Base-by-base conservation (phyloP, 2,797 vertebrate species). In the Helarctos malayanus region DNA sequence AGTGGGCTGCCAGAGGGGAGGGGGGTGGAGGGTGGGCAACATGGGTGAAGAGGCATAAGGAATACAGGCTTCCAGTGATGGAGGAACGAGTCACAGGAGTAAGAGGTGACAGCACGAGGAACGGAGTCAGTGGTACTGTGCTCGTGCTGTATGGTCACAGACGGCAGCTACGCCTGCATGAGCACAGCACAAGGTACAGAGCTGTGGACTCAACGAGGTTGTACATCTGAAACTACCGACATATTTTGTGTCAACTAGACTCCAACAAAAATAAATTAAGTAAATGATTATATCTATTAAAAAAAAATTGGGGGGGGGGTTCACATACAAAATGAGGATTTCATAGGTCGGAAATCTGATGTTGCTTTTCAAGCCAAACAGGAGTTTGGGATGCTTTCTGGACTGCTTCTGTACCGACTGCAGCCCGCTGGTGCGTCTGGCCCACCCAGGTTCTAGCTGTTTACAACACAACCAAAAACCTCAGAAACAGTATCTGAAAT, bases 371-470 rank as follows among this genome's bases (percentile, higher is more conserved):
- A 54, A 11, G 27, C 10, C 0, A 1, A 12, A 23, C 2, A 7
- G 23, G 18, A 18, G 19, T 41, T 23, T 3, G 23, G 19, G 54
- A 32, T 0, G 10, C 32, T 3, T 16, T 45, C 52, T 23, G 56
- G 38, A 45, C 21, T 10, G 18, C 23, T 47, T 29, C 69, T 32
- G 29, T 1, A 23, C 6, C 2, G 32, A 35, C 2, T 1, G 69
- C n/a, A 79, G 38, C 2, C 3, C 0, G 0, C 5, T 4, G 9
- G 2, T 3, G 6, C 1, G 25, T 27, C 38, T 41, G 11, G 63
- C 7, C 38, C n/a, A 27, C 29, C 29, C 15, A 25, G 27, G 18
- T n/a, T 11, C 32, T 38, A 6, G 23, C 57, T 57, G 73, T 12
- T 32, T 52, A 54, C 49, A 78, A 47, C 21, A 32, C 9, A 52